A percentile compares a stretch with the other conserved stretches of the same genome.
phyloP scores from a whole-genome alignment of 2,797 vertebrate genomes.

The Sarcoramphus papa region DNA sequence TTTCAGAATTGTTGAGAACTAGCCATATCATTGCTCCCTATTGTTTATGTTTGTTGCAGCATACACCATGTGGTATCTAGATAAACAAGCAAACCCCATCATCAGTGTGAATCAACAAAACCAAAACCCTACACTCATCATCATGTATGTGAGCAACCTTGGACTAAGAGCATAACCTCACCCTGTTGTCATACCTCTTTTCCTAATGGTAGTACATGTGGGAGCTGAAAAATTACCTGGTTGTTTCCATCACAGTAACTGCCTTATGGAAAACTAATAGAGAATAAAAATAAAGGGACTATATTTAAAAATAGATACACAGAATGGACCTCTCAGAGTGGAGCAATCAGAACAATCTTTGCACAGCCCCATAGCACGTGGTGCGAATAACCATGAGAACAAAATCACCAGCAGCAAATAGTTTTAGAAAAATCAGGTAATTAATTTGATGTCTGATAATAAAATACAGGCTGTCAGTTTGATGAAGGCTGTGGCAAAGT shows the following conservation, averaged over 20 bases:
- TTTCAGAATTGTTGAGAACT: background rate
- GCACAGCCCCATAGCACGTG: background rate
- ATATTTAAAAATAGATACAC: background rate
- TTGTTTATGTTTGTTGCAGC: background rate
- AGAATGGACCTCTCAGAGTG: background rate
- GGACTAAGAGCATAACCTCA: background rate
- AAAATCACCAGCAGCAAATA: background rate
- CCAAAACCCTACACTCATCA: background rate
- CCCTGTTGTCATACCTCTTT: background rate
- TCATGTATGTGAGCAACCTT: fast-evolving
- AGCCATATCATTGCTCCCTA: background rate
- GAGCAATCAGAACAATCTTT: background rate
- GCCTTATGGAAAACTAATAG: background rate
- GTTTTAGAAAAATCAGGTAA: background rate
- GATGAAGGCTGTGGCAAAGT: background rate
- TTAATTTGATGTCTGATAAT: background rate
- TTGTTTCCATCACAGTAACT: background rate
- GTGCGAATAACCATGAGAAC: background rate
- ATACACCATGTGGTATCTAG: background rate
- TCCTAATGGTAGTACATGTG: background rate
- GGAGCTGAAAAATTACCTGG: background rate
- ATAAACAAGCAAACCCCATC: background rate
- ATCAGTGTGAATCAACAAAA: background rate
- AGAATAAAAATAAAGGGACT: background rate
- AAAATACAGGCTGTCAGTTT: slow-evolving; percentile 14